These are phyloP conservation scores for Heteronetta atricapilla DNA, from an alignment of 2,113 vertebrate species.

Conservation along the genomic window DNA sequence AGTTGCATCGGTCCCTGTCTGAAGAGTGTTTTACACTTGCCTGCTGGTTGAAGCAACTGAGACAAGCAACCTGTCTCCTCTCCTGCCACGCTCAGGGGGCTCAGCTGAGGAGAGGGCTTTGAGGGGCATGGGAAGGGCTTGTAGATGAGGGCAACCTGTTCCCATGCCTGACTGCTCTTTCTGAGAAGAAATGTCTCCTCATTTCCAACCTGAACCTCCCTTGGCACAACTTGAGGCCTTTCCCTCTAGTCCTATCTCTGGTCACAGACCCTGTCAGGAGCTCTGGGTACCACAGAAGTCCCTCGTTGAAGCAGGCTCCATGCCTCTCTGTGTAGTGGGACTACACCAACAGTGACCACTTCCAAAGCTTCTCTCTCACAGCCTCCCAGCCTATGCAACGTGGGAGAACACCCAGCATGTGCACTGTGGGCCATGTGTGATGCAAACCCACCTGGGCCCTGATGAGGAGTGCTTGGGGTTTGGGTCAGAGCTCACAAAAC, in stretches of 20 bases:
- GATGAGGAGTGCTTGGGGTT: not conserved
- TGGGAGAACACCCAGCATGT: fast-evolving
- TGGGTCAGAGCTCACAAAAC: not conserved
- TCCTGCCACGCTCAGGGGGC: not conserved
- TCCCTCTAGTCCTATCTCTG: too few relatives aligned
- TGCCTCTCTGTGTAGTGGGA: fast-evolving
- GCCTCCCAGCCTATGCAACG: fast-evolving
- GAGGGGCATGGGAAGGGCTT: not conserved
- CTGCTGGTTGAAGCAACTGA: not conserved
- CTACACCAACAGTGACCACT: fast-evolving
- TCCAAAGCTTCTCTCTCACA: not conserved
- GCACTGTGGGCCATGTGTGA: fast-evolving
- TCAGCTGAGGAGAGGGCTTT: not conserved
- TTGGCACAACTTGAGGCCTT: too few relatives aligned
- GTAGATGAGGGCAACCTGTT: not conserved
- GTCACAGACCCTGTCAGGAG: too few relatives aligned
- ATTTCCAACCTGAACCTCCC: too few relatives aligned
- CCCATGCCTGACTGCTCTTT: too few relatives aligned
- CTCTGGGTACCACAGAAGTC: not conserved
- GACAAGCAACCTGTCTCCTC: not conserved
- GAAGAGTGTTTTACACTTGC: not conserved
- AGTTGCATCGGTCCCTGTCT: not conserved
- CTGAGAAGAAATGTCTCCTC: too few relatives aligned
- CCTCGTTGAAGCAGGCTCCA: not conserved
- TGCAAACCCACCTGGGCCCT: too few relatives aligned